A percentile compares a stretch with the other conserved stretches of the same genome.
Conservation (phyloP, 2,888 invertebrate species). For the Hypselothyrea guttata region DNA sequence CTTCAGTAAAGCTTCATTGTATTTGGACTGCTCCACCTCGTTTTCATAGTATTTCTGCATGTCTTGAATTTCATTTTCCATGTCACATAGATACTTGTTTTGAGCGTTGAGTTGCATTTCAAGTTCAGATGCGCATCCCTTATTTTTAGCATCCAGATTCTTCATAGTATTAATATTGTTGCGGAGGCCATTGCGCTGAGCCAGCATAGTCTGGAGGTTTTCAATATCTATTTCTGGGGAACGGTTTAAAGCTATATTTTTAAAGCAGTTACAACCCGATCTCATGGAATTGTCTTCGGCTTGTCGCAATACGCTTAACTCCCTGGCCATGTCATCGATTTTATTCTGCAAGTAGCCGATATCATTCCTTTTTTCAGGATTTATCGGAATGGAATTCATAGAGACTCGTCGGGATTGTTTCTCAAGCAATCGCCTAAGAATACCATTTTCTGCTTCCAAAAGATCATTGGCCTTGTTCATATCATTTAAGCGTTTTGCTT, state of each 20-base stretch:
- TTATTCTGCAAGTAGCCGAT: conserved; percentile 71
- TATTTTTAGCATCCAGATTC: conserved; percentile 48
- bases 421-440: conserved; percentile 70
- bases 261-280: conserved; percentile 10
- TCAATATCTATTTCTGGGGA: conserved; percentile 54
- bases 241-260: no score
- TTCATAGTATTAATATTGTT: conserved; percentile 43
- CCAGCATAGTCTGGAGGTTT: conserved; percentile 62
- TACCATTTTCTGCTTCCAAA: conserved; percentile 73
- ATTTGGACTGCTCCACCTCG: conserved; percentile 54
- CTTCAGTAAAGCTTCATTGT: conserved; percentile 58
- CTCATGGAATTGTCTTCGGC: conserved; percentile 63
- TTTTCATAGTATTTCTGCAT: conserved; percentile 74
- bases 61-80: conserved; percentile 65
- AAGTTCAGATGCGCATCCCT: conserved; percentile 41
- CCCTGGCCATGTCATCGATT: conserved; percentile 67
- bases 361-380: conserved; percentile 69
- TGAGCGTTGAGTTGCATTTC: conserved; percentile 44
- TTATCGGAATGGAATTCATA: conserved; percentile 49
- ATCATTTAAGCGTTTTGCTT: conserved; percentile 73
- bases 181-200: conserved; percentile 72
- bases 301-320: conserved; percentile 64
- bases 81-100: conserved; percentile 51
- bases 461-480: conserved; percentile 71
- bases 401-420: conserved; percentile 63